These are phyloP conservation scores for Ophion ventricosus DNA, from an alignment of 2,888 invertebrate species.

Conservation along the genomic window DNA sequence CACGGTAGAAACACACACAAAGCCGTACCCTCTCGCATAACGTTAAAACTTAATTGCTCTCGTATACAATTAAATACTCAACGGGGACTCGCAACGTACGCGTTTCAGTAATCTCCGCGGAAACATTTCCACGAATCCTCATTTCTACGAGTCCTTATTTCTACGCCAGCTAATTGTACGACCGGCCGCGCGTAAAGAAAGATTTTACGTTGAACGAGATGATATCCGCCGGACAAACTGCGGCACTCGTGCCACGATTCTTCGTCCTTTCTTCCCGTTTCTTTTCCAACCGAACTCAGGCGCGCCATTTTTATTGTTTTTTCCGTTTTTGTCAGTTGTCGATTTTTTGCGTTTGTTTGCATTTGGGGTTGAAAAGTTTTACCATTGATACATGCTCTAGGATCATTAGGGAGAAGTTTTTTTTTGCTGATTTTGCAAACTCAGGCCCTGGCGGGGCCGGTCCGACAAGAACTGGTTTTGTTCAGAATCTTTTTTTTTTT, in stretches of 20 bases:
- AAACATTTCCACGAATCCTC: conserved; percentile 33
- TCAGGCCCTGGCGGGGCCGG: no score
- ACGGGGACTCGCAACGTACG: conserved; percentile 41
- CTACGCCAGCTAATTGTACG: not conserved
- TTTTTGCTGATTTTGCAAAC: no score
- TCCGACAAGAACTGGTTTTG: no score
- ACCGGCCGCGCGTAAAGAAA: not conserved
- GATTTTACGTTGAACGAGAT: conserved; percentile 8
- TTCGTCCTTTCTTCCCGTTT: not conserved
- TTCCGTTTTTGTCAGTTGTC: no score
- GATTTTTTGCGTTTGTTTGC: no score
- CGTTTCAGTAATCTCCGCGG: conserved; percentile 22
- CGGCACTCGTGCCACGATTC: not conserved
- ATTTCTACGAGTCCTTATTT: conserved; percentile 3
- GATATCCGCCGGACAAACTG: not conserved
- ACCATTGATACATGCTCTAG: no score
- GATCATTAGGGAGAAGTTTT: no score
- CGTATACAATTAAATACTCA: conserved; percentile 56
- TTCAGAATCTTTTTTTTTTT: no score
- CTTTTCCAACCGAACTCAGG: no score
- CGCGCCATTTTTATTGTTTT: no score
- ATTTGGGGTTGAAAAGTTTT: no score
- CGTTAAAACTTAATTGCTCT: conserved; percentile 50
- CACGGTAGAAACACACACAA: conserved; percentile 8
- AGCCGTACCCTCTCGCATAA: conserved; percentile 18